These are phyloP conservation scores for Umimayanthus chanpuru DNA, from an alignment of 92 coral and sea anemone genomes.

Conservation along the genomic window DNA sequence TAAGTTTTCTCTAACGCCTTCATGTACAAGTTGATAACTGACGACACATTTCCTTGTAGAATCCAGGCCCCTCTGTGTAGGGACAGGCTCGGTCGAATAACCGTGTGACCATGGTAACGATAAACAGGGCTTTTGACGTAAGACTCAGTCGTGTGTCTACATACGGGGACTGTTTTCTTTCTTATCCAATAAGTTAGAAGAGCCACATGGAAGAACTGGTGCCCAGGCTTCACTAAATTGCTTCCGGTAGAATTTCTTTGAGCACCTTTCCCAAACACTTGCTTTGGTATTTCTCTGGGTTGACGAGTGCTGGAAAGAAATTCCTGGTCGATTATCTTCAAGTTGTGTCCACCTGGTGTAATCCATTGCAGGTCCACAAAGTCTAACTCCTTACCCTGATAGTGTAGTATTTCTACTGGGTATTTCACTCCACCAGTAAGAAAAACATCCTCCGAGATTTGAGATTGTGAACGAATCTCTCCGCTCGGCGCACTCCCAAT, in stretches of 20 bases:
- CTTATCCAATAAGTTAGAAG: slow-evolving; percentile 66
- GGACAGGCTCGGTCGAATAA: slow-evolving; percentile 25
- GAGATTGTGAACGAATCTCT: slow-evolving; percentile 44
- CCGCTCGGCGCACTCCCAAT: slow-evolving; percentile 63
- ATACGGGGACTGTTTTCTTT: slow-evolving; percentile 54
- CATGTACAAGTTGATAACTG: slow-evolving; percentile 60
- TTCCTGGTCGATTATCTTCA: slow-evolving; percentile 49
- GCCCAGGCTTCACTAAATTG: not conserved
- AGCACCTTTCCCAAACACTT: not conserved
- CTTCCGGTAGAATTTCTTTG: not conserved
- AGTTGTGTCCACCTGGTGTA: slow-evolving; percentile 60
- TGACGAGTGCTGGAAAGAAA: slow-evolving; percentile 45
- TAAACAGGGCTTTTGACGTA: slow-evolving; percentile 26
- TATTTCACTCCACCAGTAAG: slow-evolving; percentile 51
- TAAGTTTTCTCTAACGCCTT: slow-evolving; percentile 62
- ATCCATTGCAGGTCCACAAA: slow-evolving; percentile 77
- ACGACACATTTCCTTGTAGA: slow-evolving; percentile 22
- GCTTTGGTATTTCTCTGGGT: slow-evolving; percentile 4
- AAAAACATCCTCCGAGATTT: slow-evolving; percentile 55
- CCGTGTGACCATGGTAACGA: slow-evolving; percentile 50
- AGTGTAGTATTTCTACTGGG: slow-evolving; percentile 70
- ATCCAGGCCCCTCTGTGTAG: slow-evolving; percentile 27
- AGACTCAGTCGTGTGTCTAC: slow-evolving; percentile 47
- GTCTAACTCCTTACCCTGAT: slow-evolving; percentile 50
- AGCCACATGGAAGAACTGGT: slow-evolving; percentile 60